Evolutionary conservation across 2,113 vertebrate genomes (phyloP), one percentile per base, ranked within the genome.

Genomic region (Corapipo altera): DNA sequence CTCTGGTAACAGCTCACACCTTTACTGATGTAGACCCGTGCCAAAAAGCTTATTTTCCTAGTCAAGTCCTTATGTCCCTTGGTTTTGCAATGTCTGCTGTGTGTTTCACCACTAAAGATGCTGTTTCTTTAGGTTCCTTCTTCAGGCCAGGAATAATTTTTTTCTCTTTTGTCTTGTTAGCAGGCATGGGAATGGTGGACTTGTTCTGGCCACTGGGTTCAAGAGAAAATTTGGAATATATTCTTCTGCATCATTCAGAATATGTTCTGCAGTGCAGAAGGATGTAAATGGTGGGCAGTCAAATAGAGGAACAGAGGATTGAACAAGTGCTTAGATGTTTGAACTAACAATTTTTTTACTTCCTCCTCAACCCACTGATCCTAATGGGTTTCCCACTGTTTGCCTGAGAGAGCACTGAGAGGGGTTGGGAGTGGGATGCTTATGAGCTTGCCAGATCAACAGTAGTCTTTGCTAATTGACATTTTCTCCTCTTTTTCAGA

Each of bases 361-460:
- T 91, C 28, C 26, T 91, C 5, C 61, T 71, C 83, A 94, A 62
- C 51, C 51, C 27, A 66, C 52, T 78, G 67, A 88, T 91, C 62
- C 77, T 82, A 69, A 88, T 69, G 46, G 74, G 24, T 81, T 94
- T 85, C 82, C 90, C 8, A 84, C 89, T 90, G 64, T 65, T 94
- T 89, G 27, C 44, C 67, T 76, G 69, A 55, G 74, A 65, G 44
- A 48, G 20, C 0, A 0, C 76, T 85, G 70, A 70, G 71, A 79
- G n/a, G n/a, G 46, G 5, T 37, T 95, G 86, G 61, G 41, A 91
- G 43, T 52, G 28, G 61, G 70, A 89, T 1, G 14, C 52, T 44
- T 65, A 44, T 73, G 37, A 94, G 52, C 28, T 90, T 96, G 57
- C 70, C 83, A 91, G 18, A 74, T 90, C 72, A 86, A 86, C 32